Conservation (phyloP, 2,888 invertebrate genomes). For the Brenthis ino region DNA sequence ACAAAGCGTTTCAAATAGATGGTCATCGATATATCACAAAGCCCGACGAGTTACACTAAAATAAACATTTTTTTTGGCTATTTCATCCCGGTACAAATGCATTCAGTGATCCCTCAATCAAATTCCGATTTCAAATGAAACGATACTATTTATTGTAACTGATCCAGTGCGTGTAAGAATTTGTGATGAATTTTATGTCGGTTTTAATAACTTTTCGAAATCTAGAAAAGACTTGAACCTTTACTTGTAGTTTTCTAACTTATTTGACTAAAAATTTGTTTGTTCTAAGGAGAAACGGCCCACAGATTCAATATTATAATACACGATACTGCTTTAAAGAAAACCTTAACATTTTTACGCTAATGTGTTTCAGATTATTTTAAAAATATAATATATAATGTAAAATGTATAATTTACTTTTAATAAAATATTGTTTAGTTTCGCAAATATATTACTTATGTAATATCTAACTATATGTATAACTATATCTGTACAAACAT, state of each 20-base stretch:
- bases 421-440: too few species aligned
- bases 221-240: neutral
- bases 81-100: conserved; percentile 38
- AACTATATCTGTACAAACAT: too few species aligned
- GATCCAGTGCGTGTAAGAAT: conserved; percentile 17
- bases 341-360: too few species aligned
- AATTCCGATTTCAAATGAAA: conserved; percentile 38
- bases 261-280: too few species aligned
- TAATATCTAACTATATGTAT: too few species aligned
- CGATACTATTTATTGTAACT: conserved; percentile 34
- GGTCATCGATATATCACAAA: conserved; percentile 33
- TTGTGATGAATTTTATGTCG: conserved; percentile 29
- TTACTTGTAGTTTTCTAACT: too few species aligned
- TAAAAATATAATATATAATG: too few species aligned
- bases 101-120: conserved; percentile 40
- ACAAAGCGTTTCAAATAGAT: conserved; percentile 34
- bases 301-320: neutral
- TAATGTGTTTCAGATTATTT: too few species aligned
- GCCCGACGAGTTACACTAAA: conserved; percentile 35
- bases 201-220: conserved; percentile 23
- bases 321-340: too few species aligned
- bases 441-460: too few species aligned
- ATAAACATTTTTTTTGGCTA: conserved; percentile 39
- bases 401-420: too few species aligned
- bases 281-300: neutral